Evolutionary conservation across 2,888 invertebrate genomes (phyloP).

Genomic region (Hymenopus coronatus): DNA sequence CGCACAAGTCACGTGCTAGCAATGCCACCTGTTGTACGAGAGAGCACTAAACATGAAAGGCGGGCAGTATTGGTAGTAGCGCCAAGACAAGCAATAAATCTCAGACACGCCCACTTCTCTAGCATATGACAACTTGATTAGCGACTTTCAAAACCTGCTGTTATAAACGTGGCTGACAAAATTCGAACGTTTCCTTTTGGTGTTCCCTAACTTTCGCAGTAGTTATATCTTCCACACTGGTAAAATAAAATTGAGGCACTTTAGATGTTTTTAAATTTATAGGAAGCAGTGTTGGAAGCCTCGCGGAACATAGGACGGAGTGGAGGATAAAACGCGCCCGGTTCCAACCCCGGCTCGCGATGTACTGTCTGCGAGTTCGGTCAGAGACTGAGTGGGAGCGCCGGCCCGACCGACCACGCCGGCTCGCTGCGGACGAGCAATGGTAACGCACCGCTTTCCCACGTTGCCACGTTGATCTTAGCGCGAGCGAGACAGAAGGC

Average conservation of each 20-base stretch:
- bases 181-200: not conserved
- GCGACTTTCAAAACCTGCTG: not conserved
- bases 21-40: not conserved
- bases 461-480: not conserved
- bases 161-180: not conserved
- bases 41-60: not conserved
- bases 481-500: not conserved
- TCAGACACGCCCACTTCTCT: not conserved
- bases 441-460: not conserved
- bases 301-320: not conserved
- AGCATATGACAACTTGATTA: not conserved
- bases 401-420: not conserved
- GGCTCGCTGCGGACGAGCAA: not conserved
- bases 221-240: not conserved
- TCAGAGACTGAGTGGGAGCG: not conserved
- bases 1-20: not conserved
- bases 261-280: not conserved
- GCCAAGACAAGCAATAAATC: not conserved
- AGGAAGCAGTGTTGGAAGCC: not conserved
- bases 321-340: not conserved
- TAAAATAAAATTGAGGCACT: not conserved
- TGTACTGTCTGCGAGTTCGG: not conserved
- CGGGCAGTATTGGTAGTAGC: not conserved
- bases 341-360: not conserved
- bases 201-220: not conserved